Base-by-base conservation (phyloP, 2,888 invertebrate genomes). In the Drosophila subsilvestris region DNA sequence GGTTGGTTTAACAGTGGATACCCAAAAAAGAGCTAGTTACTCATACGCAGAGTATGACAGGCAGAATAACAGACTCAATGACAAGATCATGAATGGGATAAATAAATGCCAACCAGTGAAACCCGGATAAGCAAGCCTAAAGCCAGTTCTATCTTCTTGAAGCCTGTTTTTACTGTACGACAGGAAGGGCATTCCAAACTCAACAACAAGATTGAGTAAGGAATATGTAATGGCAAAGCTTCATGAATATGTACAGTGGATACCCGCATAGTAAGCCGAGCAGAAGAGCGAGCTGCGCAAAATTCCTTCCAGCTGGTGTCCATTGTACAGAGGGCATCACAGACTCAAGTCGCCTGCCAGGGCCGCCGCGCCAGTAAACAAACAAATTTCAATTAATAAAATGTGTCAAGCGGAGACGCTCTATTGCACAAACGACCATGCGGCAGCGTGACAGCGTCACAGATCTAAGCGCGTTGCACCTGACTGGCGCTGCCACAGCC, bases 301-400 rank as follows among this genome's bases (percentile, higher is more conserved):
- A 63, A 43, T 56, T 58, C 49, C 18, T 7, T 47, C 5, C 58
- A 66, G 57, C 14, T 55, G 63, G 29, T 44, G 63, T 37, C 32
- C 18, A 44, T 61, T 60, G 60, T 76, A 29, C 25, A 20, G 29
- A 63, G 37, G 53, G 22, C 51, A 56, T 2, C 42, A 20, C 51
- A 45, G 44, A 58, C 43, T 18, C 56, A 65, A 48, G 62, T 49
- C 61, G 54, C 56, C 53, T 50, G 48, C 44, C 47, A 58, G 60
- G 66, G 48, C 32, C 51, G 48, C 32, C 51, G 43, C 22, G 48
- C 58, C 18, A 49, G 68, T 57, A 79, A 76, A 75, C 80, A 83
- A 86, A 83, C 84, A 83, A 83, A 88, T 88, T 88, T 84, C 78
- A 88, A 86, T 88, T 88, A 80, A 84, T 86, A 80, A 84, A 82